Conservation (phyloP, 2,797 vertebrate species). For the Gallinago nigripennis region DNA sequence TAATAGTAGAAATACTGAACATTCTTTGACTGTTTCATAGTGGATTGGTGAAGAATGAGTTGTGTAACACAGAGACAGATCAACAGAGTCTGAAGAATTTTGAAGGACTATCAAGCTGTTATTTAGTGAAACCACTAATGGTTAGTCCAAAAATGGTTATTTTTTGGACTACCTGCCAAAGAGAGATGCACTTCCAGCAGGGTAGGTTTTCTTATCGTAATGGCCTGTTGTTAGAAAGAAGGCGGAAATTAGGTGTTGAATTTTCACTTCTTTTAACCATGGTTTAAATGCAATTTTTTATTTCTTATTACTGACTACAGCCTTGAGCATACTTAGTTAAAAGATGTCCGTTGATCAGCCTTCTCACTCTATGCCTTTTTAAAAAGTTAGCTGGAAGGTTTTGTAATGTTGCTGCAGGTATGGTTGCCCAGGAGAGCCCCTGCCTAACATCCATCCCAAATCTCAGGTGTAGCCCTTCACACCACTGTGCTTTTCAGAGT, state of each 20-base stretch:
- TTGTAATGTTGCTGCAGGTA: neutral
- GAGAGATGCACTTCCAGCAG: neutral
- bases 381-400: neutral
- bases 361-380: neutral
- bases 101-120: neutral
- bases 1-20: slow-evolving; percentile 10
- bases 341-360: neutral
- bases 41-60: slow-evolving; percentile 11
- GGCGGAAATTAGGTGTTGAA: neutral
- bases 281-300: neutral
- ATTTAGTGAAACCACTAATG: neutral
- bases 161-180: neutral
- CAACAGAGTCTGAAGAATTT: slow-evolving; percentile 24
- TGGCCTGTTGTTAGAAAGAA: neutral
- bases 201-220: neutral
- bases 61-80: slow-evolving; percentile 11
- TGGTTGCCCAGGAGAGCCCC: neutral
- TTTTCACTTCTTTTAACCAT: neutral
- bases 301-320: neutral
- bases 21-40: slow-evolving; percentile 17
- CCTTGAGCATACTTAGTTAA: neutral
- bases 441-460: neutral
- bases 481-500: neutral
- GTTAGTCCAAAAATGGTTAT: neutral
- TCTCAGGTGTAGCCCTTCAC: neutral